These are phyloP conservation scores for Limosa lapponica DNA, from an alignment of 2,797 vertebrate species.

Conservation along the genomic window DNA sequence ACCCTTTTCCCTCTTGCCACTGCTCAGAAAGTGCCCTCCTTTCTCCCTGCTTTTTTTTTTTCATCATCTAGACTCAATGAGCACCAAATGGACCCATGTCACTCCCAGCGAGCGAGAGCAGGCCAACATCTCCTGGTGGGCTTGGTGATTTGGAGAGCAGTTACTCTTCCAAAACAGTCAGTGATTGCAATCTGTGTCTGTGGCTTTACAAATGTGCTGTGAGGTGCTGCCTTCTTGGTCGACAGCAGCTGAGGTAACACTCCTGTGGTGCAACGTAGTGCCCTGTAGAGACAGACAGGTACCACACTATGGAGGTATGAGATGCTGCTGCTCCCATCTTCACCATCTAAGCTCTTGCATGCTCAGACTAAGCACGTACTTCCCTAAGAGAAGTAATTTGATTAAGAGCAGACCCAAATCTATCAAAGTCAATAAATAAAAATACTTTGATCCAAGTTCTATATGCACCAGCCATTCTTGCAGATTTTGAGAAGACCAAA, in stretches of 20 bases:
- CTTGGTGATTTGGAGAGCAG: not conserved
- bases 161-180: not conserved
- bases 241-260: not conserved
- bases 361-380: not conserved
- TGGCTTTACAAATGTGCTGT: not conserved
- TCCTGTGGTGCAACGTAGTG: not conserved
- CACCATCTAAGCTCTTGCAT: not conserved
- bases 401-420: not conserved
- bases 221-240: not conserved
- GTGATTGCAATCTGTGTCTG: not conserved
- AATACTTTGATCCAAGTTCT: not conserved
- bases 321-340: not conserved
- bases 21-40: not conserved
- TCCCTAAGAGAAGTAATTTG: not conserved
- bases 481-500: not conserved
- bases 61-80: not conserved
- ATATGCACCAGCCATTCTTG: not conserved
- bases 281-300: not conserved
- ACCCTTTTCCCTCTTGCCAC: not conserved
- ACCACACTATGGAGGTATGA: not conserved
- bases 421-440: not conserved
- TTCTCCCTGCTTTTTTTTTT: not conserved
- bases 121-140: not conserved
- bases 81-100: not conserved
- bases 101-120: fast-evolving